phyloP scores from a whole-genome alignment of 1,140 invertebrate species.

The Geopemphigus sp. region DNA sequence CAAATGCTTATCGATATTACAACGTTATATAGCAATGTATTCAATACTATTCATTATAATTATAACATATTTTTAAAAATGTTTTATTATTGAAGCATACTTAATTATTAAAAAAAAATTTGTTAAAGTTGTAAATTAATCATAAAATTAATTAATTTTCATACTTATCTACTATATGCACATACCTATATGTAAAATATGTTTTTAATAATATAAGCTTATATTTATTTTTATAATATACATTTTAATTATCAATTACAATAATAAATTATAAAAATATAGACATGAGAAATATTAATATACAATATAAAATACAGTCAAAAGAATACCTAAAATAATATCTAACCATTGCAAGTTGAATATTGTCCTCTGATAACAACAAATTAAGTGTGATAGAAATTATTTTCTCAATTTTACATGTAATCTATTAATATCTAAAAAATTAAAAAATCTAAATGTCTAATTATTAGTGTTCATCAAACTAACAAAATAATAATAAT shows the following conservation, averaged over 20 bases:
- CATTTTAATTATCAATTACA: no score
- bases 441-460: not conserved
- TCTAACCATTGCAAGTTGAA: not conserved
- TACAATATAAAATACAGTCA: not conserved
- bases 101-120: not conserved
- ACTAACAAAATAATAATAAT: not conserved
- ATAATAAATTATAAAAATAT: no score
- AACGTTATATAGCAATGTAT: no score
- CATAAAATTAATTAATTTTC: no score
- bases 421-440: not conserved
- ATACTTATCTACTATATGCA: no score
- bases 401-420: not conserved
- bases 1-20: no score
- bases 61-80: not conserved
- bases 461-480: not conserved
- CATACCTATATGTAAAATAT: no score
- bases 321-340: conserved; percentile 8
- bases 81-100: not conserved
- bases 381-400: conserved; percentile 34
- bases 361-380: conserved; percentile 25
- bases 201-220: no score
- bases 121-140: no score
- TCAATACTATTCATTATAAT: no score
- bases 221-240: no score
- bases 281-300: no score